Percentiles rank a stretch among this genome's conserved stretches.
Evolutionary conservation across 1,140 invertebrate species (phyloP).

Genomic region (Bactericera cockerelli): DNA sequence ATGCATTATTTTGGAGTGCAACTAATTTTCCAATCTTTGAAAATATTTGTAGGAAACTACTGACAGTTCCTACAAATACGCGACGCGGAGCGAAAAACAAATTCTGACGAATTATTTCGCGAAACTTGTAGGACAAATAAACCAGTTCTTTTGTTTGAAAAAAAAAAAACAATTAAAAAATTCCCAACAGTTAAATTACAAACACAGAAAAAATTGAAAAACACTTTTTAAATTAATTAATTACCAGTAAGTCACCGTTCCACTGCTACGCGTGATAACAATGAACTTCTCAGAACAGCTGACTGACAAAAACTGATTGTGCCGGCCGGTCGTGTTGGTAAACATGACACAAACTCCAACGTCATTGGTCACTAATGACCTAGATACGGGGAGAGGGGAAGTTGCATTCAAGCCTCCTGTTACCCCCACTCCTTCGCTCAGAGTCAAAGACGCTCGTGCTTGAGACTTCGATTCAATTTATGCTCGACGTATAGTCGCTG

Average conservation of each 20-base stretch:
- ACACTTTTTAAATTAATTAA: background rate
- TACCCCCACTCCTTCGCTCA: no score
- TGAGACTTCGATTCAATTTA: no score
- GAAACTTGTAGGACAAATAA: background rate
- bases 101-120: no score
- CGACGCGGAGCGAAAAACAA: no score
- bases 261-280: no score
- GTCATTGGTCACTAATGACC: slow-evolving; percentile 5
- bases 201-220: background rate
- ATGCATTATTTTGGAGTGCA: slow-evolving; percentile 1
- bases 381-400: background rate
- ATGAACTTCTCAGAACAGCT: background rate
- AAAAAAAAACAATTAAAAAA: background rate
- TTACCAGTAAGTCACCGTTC: no score
- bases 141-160: background rate
- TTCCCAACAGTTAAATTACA: no score
- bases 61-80: background rate
- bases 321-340: slow-evolving; percentile 2
- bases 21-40: background rate
- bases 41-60: background rate
- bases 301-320: background rate
- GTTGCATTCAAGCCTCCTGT: background rate
- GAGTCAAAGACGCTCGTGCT: no score
- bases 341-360: background rate
- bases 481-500: no score